phyloP scores from a whole-genome alignment of 2,113 vertebrate species.

The Boulengeromyrus knoepffleri region DNA sequence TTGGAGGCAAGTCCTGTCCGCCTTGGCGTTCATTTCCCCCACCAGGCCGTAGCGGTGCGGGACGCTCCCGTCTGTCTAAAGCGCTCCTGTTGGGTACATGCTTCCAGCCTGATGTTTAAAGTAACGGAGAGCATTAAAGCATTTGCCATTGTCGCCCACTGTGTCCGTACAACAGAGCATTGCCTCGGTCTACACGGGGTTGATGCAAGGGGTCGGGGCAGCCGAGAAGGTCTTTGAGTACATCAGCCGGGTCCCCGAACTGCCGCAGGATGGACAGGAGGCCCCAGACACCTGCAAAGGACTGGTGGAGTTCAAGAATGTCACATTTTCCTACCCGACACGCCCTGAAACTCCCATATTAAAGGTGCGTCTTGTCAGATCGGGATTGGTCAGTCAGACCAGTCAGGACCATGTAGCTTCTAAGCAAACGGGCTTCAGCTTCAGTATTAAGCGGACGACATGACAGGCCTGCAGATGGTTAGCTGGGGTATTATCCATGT shows the following conservation, averaged over 20 bases:
- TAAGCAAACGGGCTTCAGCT: neutral
- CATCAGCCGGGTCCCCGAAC: conserved; percentile 76
- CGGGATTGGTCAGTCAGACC: neutral
- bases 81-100: too few relatives aligned
- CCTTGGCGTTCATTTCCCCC: neutral
- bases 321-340: conserved; percentile 83
- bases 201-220: conserved; percentile 93
- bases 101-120: neutral
- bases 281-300: conserved; percentile 72
- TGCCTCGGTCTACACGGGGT: conserved; percentile 85
- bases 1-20: conserved; percentile 69
- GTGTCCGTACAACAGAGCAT: conserved; percentile 59
- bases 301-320: conserved; percentile 81
- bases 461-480: neutral
- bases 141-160: neutral
- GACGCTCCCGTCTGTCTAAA: neutral
- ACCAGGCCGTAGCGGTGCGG: neutral
- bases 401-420: neutral
- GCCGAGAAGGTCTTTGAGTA: conserved; percentile 97
- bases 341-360: conserved; percentile 74
- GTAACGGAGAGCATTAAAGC: neutral
- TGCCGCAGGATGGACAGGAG: conserved; percentile 64
- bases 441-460: neutral
- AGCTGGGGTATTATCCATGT: neutral
- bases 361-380: conserved; percentile 63